These are phyloP conservation scores for Nansenia antarctica DNA, from an alignment of 2,113 vertebrate genomes.

Conservation along the genomic window DNA sequence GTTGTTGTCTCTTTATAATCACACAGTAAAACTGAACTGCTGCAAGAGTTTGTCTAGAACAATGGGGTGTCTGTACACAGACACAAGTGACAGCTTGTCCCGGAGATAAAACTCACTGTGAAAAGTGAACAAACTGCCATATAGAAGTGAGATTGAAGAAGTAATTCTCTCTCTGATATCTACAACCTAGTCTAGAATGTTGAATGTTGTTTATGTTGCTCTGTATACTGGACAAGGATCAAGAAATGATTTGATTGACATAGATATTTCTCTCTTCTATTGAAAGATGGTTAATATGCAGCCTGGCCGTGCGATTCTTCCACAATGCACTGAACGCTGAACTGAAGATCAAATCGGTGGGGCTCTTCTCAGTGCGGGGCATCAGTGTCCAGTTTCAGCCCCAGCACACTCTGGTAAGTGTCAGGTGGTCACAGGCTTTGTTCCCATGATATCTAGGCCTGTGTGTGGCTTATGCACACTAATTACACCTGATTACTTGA, in stretches of 20 bases:
- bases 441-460: background rate
- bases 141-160: background rate
- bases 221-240: no score
- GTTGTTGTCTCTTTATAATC: no score
- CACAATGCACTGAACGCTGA: conserved; percentile 84
- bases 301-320: conserved; percentile 83
- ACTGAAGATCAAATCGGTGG: conserved; percentile 88
- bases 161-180: no score
- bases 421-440: conserved; percentile 16
- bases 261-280: background rate
- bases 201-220: no score
- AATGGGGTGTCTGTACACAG: conserved; percentile 12
- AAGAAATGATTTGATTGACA: no score
- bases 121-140: background rate
- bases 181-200: no score
- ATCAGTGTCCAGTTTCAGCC: conserved; percentile 91
- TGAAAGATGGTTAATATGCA: conserved; percentile 85
- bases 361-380: conserved; percentile 88
- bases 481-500: no score
- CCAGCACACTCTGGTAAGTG: conserved; percentile 88
- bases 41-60: background rate
- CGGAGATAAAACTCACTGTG: background rate
- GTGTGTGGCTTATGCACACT: background rate
- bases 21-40: background rate
- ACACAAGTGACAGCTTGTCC: conserved; percentile 25